Evolutionary conservation across 2,888 invertebrate species (phyloP).

Genomic region (Nomada fucata): DNA sequence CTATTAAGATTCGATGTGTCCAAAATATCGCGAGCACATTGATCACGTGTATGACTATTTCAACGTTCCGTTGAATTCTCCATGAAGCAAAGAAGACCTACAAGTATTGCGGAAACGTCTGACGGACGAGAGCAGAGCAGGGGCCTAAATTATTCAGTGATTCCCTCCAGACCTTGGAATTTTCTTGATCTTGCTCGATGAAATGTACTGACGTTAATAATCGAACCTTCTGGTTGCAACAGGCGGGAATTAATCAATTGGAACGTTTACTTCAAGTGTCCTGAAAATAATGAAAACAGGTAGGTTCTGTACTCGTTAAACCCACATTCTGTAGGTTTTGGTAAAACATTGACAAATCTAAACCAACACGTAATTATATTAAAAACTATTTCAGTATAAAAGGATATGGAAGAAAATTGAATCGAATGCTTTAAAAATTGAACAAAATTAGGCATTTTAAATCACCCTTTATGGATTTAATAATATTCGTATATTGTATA

Average conservation of each 20-base stretch:
- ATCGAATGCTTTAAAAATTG: no score
- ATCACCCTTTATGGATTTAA: no score
- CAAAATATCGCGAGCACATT: not conserved
- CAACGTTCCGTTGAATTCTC: not conserved
- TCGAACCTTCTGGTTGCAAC: not conserved
- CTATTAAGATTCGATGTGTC: not conserved
- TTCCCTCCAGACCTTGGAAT: not conserved
- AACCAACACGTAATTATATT: no score
- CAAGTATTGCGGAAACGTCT: not conserved
- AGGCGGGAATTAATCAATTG: not conserved
- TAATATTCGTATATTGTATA: no score
- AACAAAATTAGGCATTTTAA: no score
- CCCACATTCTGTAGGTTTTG: no score
- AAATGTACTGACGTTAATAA: not conserved
- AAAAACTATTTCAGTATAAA: no score
- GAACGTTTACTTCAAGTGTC: not conserved
- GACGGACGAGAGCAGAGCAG: not conserved
- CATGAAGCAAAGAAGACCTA: not conserved
- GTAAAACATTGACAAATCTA: no score
- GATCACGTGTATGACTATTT: not conserved
- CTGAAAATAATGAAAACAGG: no score
- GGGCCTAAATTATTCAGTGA: slow-evolving; percentile 1
- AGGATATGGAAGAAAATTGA: no score
- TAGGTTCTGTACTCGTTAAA: no score
- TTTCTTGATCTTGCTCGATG: not conserved